Base-by-base conservation (phyloP, 2,113 vertebrate species). In the Neodon shergylaensis region DNA sequence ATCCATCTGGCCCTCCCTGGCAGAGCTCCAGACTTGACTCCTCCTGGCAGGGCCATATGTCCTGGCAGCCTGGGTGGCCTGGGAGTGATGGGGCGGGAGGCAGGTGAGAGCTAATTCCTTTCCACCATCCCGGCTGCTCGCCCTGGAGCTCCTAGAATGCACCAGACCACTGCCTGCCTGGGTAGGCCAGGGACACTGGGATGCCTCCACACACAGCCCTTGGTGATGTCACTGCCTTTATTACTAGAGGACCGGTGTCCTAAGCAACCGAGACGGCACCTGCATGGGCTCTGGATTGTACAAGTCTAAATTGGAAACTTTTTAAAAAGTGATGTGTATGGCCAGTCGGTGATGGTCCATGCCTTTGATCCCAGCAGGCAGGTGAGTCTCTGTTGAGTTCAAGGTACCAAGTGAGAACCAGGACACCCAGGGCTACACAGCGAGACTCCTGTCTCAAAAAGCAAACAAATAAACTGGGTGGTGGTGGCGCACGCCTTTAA, bases 1-100 rank as follows among this genome's bases (percentile, higher is more conserved):
- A 73, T 97, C 96, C 96, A 96, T 97, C 97, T 98, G 97, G 92
- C 73, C 65, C 44, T 96, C 73, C 26, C 88, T 95, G 96, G 96
- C 95, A 90, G 76, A 49, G 73, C 72, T 93, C 96, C 96, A 11
- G 0, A 90, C 66, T 81, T 73, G 21, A 92, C 92, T 85, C 66
- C 73, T 13, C 21, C 63, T 4, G 22, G 58, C 74, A 63, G 58
- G 83, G 94, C 96, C 94, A 52, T 86, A 77, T 96, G 95, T 94
- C 94, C 92, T 78, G 66, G 52, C 39, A 86, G 54, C 92, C 73
- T 44, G 65, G 11, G 66, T 70, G 84, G 73, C 52, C 66, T 26
- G 14, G 1, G 4, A 91, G 61, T 5, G 47, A 79, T 22, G 7
- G 68, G 83, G 49, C 0, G 1, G 54, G 86, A 83, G 28, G 36